These are phyloP conservation scores for Cantharis rufa DNA, from an alignment of 2,888 invertebrate genomes.

Conservation along the genomic window DNA sequence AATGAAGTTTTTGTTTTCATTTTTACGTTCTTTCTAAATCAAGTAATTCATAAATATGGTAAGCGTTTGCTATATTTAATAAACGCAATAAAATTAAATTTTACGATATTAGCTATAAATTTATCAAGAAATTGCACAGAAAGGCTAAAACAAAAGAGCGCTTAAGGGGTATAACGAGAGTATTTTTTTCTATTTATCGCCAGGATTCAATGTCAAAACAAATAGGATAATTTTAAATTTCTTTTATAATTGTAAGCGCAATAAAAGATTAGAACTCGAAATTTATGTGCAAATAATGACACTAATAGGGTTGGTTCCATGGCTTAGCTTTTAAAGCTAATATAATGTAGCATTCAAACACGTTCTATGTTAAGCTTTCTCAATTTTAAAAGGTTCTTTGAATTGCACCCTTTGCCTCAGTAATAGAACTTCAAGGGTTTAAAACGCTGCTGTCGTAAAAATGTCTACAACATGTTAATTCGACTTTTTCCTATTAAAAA, in stretches of 20 bases:
- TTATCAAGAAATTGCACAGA: background rate
- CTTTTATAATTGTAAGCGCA: background rate
- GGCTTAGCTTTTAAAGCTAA: conserved; percentile 19
- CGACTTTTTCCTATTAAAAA: background rate
- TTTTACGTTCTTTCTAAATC: background rate
- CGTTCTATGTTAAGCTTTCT: conserved; percentile 12
- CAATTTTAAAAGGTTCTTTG: conserved; percentile 13
- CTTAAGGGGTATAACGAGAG: background rate
- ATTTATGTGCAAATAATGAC: conserved; percentile 12
- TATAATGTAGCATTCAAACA: conserved; percentile 15
- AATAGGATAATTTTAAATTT: background rate
- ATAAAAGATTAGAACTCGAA: conserved; percentile 4
- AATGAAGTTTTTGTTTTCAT: background rate
- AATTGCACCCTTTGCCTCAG: conserved; percentile 14
- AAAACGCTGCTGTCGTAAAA: conserved; percentile 8
- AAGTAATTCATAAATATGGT: background rate
- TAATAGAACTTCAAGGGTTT: conserved; percentile 8
- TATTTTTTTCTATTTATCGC: background rate
- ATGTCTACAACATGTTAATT: conserved; percentile 8
- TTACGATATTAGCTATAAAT: background rate
- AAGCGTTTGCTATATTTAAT: background rate
- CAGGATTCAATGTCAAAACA: background rate
- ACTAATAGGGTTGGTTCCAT: conserved; percentile 11
- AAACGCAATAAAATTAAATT: conserved; percentile 1
- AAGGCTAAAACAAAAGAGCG: background rate